phyloP scores from a whole-genome alignment of 2,113 vertebrate species.

The Agelaius phoeniceus region DNA sequence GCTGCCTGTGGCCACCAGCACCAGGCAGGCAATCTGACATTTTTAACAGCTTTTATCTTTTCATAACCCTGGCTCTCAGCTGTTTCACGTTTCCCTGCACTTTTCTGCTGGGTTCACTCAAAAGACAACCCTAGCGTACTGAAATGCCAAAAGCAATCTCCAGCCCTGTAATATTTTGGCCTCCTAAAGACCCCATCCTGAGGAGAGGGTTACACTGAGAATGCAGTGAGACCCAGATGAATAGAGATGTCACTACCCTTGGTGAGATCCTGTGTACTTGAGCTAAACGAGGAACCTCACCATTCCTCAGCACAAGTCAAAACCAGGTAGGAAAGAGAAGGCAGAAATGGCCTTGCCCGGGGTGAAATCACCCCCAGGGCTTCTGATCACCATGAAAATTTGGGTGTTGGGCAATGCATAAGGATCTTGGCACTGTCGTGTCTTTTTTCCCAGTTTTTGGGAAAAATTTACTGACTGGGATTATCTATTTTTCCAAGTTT shows the following conservation, averaged over 20 bases:
- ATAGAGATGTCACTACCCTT: conserved; percentile 3
- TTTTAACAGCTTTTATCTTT: conserved; percentile 19
- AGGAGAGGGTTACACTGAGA: not conserved
- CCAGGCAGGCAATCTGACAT: not conserved
- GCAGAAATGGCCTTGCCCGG: not conserved
- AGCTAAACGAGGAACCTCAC: not conserved
- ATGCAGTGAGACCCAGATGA: not conserved
- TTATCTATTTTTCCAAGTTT: not conserved
- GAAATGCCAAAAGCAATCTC: conserved; percentile 29
- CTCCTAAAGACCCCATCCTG: conserved; percentile 15
- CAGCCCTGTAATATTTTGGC: not conserved
- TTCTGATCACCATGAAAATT: not conserved
- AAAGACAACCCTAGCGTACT: not conserved
- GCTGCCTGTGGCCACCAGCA: not conserved
- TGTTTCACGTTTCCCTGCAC: not conserved
- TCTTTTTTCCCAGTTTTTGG: not conserved
- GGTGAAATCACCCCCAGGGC: not conserved
- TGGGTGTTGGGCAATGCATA: not conserved
- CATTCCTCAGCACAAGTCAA: not conserved
- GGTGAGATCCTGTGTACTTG: not conserved
- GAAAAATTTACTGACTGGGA: not conserved
- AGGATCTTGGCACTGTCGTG: not conserved
- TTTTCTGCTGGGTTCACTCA: not conserved
- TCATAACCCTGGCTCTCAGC: not conserved
- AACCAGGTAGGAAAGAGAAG: not conserved